Percentiles rank a stretch among this genome's conserved stretches.
phyloP scores from a whole-genome alignment of 2,113 vertebrate genomes.

The Jacana jacana region DNA sequence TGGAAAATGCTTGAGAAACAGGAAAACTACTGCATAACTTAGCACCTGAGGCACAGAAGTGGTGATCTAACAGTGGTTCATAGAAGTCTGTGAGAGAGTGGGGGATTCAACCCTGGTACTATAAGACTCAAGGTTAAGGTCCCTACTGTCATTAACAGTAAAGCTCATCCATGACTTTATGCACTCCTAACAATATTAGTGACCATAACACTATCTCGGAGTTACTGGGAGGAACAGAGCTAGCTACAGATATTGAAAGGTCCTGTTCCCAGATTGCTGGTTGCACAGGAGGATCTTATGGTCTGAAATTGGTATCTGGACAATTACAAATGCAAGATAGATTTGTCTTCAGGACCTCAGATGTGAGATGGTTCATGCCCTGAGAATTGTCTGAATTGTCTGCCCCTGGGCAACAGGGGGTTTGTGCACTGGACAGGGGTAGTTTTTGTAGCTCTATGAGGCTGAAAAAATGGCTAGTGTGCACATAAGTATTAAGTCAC shows the following conservation, averaged over 20 bases:
- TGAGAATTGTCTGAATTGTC: not conserved
- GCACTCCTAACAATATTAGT: not conserved
- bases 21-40: not conserved
- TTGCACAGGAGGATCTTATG: not conserved
- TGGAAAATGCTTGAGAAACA: not conserved
- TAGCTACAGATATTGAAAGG: not conserved
- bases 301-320: not conserved
- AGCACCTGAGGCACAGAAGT: not conserved
- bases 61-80: not conserved
- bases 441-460: not conserved
- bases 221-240: not conserved
- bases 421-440: not conserved
- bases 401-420: not conserved
- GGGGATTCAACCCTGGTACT: not conserved
- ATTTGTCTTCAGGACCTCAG: not conserved
- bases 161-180: fast-evolving
- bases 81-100: not conserved
- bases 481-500: not conserved
- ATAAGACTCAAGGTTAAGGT: not conserved
- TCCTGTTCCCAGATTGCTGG: fast-evolving
- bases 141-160: not conserved
- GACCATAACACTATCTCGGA: not conserved
- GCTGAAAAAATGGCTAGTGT: not conserved
- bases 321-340: not conserved
- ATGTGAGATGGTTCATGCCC: not conserved